phyloP scores from a whole-genome alignment of 2,797 vertebrate genomes.

The Botia kubotai region DNA sequence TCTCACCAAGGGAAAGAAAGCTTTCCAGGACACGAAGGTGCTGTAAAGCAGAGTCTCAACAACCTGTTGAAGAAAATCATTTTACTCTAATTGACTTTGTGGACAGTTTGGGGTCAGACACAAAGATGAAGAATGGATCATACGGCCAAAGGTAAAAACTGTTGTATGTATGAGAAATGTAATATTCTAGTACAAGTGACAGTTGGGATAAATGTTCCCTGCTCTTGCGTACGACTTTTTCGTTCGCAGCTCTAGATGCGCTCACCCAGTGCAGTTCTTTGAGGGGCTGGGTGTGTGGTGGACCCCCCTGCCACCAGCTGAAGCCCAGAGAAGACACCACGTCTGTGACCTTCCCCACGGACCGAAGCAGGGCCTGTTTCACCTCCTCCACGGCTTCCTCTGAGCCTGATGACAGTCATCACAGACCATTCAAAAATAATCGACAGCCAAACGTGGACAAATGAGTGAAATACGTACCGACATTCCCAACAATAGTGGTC shows the following conservation, averaged over 20 bases:
- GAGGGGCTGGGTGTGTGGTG: conserved; percentile 82
- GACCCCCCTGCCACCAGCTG: conserved; percentile 87
- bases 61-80: conserved; percentile 66
- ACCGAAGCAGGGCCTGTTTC: conserved; percentile 74
- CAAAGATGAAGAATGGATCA: background rate
- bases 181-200: background rate
- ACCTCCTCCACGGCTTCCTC: conserved; percentile 80
- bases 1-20: conserved; percentile 80
- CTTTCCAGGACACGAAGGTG: conserved; percentile 84
- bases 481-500: conserved; percentile 81
- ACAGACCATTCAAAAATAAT: background rate
- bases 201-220: background rate
- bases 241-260: too few species aligned
- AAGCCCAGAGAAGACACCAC: conserved; percentile 84
- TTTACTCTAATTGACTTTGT: background rate
- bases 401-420: conserved; percentile 70
- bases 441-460: background rate
- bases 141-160: background rate
- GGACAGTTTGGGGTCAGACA: background rate
- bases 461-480: conserved; percentile 72
- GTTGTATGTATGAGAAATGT: background rate
- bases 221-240: background rate
- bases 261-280: conserved; percentile 83
- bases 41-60: conserved; percentile 79
- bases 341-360: conserved; percentile 82